phyloP scores from a whole-genome alignment of 2,113 vertebrate genomes.

The Heloderma charlesbogerti region DNA sequence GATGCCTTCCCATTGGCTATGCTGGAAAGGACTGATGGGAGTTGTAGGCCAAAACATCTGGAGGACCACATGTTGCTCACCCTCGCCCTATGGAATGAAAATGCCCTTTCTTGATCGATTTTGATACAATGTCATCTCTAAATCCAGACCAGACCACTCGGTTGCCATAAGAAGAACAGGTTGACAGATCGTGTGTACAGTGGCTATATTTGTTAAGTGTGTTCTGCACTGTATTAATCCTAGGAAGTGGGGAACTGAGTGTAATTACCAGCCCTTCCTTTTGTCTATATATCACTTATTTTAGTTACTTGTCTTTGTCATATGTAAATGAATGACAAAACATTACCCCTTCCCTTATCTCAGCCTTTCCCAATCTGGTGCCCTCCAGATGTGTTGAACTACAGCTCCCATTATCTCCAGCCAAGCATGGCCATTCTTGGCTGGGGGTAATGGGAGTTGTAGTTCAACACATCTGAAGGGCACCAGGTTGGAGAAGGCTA shows the following conservation, averaged over 20 bases:
- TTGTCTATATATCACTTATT: background rate
- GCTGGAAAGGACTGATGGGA: too few relatives aligned
- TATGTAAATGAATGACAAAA: too few relatives aligned
- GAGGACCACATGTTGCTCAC: too few relatives aligned
- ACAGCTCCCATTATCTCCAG: background rate
- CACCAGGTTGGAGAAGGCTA: too few relatives aligned
- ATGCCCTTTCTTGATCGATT: background rate
- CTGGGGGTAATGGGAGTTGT: background rate
- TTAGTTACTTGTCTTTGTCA: background rate
- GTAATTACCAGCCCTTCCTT: background rate
- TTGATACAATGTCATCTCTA: background rate
- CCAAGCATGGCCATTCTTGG: background rate
- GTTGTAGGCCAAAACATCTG: too few relatives aligned
- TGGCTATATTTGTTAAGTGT: background rate
- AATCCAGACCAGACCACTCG: background rate
- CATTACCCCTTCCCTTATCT: too few relatives aligned
- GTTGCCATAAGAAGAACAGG: background rate
- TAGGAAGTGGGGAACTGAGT: background rate
- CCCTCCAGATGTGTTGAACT: background rate
- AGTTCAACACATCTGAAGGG: background rate
- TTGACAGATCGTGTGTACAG: background rate
- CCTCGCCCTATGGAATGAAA: too few relatives aligned
- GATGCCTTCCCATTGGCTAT: too few relatives aligned
- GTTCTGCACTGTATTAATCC: background rate
- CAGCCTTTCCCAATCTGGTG: too few relatives aligned